Percentiles rank a stretch among this genome's conserved stretches.
Conservation (phyloP, 2,797 vertebrate species). For the Nannoperca australis region DNA sequence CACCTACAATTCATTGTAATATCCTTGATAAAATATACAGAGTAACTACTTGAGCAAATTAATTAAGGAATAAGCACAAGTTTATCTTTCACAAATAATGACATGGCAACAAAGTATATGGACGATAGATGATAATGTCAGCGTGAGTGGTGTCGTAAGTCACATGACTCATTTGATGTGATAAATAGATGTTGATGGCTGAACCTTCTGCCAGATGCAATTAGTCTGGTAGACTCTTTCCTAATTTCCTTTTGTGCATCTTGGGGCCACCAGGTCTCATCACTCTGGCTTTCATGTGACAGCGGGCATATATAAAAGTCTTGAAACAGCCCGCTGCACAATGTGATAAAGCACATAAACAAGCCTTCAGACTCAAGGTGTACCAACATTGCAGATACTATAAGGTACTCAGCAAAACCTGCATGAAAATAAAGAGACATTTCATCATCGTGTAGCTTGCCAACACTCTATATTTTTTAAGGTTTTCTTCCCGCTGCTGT, state of each 20-base stretch:
- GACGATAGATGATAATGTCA: background rate
- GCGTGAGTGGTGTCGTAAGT: background rate
- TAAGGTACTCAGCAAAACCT: slow-evolving; percentile 28
- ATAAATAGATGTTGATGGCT: slow-evolving; percentile 33
- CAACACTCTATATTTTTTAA: slow-evolving; percentile 17
- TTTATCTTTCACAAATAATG: background rate
- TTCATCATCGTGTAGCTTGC: slow-evolving; percentile 28
- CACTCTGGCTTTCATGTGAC: slow-evolving; percentile 27
- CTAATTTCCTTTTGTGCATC: slow-evolving; percentile 38
- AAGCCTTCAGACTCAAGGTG: slow-evolving; percentile 14
- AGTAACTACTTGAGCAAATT: background rate
- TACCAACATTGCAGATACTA: slow-evolving; percentile 36
- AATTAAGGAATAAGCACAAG: background rate
- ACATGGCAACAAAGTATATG: background rate
- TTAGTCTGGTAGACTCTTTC: slow-evolving; percentile 29
- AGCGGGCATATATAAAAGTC: slow-evolving; percentile 2
- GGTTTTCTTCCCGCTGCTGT: background rate
- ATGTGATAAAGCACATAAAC: slow-evolving; percentile 37
- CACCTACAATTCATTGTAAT: background rate
- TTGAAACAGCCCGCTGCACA: background rate
- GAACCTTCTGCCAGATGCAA: slow-evolving; percentile 36
- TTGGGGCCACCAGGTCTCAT: slow-evolving; percentile 33
- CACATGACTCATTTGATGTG: background rate
- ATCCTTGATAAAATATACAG: background rate
- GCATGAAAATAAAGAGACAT: slow-evolving; percentile 32